Evolutionary conservation across 2,888 invertebrate species (phyloP), one percentile per base, ranked within the genome.

Genomic region (Brachyptera putata): DNA sequence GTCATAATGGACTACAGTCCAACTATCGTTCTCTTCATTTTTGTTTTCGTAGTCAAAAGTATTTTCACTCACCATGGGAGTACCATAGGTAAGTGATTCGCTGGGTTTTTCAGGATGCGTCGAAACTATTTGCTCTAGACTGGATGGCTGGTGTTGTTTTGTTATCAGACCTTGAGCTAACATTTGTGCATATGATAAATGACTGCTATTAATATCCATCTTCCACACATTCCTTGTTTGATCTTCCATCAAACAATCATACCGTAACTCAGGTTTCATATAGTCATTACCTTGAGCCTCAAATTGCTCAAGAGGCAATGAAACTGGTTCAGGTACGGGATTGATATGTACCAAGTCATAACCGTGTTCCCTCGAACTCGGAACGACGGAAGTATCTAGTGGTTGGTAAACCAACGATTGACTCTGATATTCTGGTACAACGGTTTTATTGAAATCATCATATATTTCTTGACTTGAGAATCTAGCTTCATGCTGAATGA

Each of bases 161-260:
- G 63, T 68, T 64, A 67, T 75, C 43, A 86, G 77, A 34, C 87
- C 87, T 64, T 85, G 82, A 39, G 86, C 83, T 67, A 87, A 76
- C 70, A 86, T 84, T 75, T 85, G 84, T 1, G 87, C 87, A 70
- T 87, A 87, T 0, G 87, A 86, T 68, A 84, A 79, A 64, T 66
- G 61, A 21, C 53, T 50, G 58, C 56, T 62, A 39, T 63, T 7
- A n/a, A n/a, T n/a, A n/a, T 53, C 49, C 3, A 18, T 36, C 39
- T 50, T 18, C 26, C 50, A 53, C 36, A 9, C 25, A 24, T 21
- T 49, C 36, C n/a, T 50, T 14, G 26, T n/a, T n/a, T n/a, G n/a
- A n/a, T n/a, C n/a, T n/a, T n/a, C n/a, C n/a, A n/a, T n/a, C n/a
- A n/a, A n/a, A n/a, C n/a, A n/a, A n/a, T n/a, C n/a, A n/a, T n/a